Base-by-base conservation (phyloP, 2,113 vertebrate species). In the Eleginops maclovinus region DNA sequence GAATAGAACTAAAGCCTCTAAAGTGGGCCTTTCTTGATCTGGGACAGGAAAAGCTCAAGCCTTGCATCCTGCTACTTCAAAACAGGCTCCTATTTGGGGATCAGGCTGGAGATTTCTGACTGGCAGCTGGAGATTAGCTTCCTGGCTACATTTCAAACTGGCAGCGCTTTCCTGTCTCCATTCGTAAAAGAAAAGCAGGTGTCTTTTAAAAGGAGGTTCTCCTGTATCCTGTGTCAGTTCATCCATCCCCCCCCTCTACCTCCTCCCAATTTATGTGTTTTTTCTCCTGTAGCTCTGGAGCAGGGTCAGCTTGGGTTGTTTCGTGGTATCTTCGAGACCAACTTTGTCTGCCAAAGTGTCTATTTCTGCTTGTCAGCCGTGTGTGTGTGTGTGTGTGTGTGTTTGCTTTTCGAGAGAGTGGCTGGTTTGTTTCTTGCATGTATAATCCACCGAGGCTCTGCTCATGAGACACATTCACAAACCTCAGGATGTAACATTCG, bases 361-460 rank as follows among this genome's bases (percentile, higher is more conserved):
- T 92, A 92, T 91, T 93, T 93, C 69, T 77, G 14, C 31, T 31
- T 31, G 31, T 7, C 5, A 72, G 66, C 73, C 49, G n/a, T n/a
- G 70, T 75, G 36, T 59, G 3, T 61, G 19, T 72, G 50, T 72
- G 59, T 60, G 72, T 47, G 11, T 61, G 63, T 59, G 44, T 62
- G 78, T 81, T 61, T 87, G 79, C 71, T 75, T 84, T 85, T 84
- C 22, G 53, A 78, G 17, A 85, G 84, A 88, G 79, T 51, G 77
- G 43, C 71, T 85, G 61, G 68, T 81, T 87, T 86, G 79, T 86
- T 80, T 77, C 61, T 72, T 4, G 24, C 68, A 88, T 22, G 84
- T 82, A 36, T 84, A 72, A 71, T 72, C 56, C 50, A n/a, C 56
- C 22, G 66, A 61, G 56, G 40, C 28, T 1, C 19, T 19, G 51